These are phyloP conservation scores for Alcis repandata DNA, from an alignment of 2,888 invertebrate species.

Conservation along the genomic window DNA sequence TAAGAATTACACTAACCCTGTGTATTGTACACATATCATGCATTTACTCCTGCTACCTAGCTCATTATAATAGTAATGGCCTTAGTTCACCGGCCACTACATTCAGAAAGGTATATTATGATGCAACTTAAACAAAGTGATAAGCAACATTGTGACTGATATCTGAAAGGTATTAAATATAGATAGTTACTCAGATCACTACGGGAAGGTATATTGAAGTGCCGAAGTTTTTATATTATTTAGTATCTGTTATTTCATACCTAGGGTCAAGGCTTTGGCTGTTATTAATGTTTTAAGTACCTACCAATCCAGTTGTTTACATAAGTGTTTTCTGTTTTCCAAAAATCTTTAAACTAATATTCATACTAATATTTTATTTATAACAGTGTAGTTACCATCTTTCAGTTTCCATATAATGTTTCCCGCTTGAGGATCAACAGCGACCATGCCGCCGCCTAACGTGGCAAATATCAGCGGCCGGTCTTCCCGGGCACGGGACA, in stretches of 20 bases:
- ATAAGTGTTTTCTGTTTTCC: background rate
- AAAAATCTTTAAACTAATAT: background rate
- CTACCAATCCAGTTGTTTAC: background rate
- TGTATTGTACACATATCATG: too few relatives aligned
- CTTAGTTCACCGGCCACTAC: too few relatives aligned
- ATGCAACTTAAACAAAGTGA: background rate
- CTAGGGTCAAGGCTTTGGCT: background rate
- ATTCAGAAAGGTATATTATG: background rate
- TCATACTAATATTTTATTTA: background rate
- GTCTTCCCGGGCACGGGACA: slow-evolving; percentile 89
- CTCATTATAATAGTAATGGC: too few relatives aligned
- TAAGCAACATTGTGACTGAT: slow-evolving; percentile 7
- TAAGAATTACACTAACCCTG: too few relatives aligned
- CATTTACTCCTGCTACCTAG: too few relatives aligned
- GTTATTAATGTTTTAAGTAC: background rate
- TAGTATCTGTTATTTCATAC: background rate
- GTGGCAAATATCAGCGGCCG: slow-evolving; percentile 95
- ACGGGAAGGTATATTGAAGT: background rate
- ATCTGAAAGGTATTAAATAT: background rate
- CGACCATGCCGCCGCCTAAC: slow-evolving; percentile 96
- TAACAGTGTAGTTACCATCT: slow-evolving; percentile 89
- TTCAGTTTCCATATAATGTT: slow-evolving; percentile 95
- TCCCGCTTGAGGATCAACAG: slow-evolving; percentile 95
- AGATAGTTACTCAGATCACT: background rate
- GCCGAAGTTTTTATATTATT: background rate